A percentile compares a stretch with the other conserved stretches of the same genome.
Evolutionary conservation across 2,888 invertebrate genomes (phyloP).

Genomic region (Drosophila stalkeri): DNA sequence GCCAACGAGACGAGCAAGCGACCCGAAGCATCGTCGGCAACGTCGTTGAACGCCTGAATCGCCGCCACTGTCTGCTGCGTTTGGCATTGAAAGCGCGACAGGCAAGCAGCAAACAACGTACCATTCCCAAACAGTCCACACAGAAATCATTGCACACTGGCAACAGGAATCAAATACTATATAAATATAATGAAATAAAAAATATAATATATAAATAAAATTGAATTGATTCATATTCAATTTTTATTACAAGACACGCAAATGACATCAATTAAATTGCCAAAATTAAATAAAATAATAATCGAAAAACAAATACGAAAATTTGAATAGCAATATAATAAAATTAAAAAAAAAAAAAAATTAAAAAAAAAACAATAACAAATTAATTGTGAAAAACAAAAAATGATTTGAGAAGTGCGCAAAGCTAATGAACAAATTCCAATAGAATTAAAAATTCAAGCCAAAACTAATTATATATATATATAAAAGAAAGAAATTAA

Average conservation of each 20-base stretch:
- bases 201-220: neutral
- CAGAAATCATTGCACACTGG: conserved; percentile 35
- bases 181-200: conserved; percentile 1
- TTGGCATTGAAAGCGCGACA: conserved; percentile 83
- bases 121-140: conserved; percentile 36
- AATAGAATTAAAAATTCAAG: conserved; percentile 12
- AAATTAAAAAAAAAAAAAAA: conserved; percentile 41
- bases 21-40: conserved; percentile 3
- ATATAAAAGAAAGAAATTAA: neutral
- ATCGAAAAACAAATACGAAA: conserved; percentile 20
- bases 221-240: conserved; percentile 28
- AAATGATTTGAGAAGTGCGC: conserved; percentile 34
- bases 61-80: conserved; percentile 59
- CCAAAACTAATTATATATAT: neutral
- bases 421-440: conserved; percentile 29
- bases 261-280: conserved; percentile 58
- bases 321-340: neutral
- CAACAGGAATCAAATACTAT: conserved; percentile 19
- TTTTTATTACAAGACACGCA: conserved; percentile 42
- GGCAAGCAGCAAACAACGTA: conserved; percentile 76
- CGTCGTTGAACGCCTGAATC: conserved; percentile 48
- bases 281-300: conserved; percentile 6
- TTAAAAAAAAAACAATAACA: conserved; percentile 52
- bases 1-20: no score
- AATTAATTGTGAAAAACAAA: conserved; percentile 52